Conservation (phyloP, 2,888 invertebrate genomes). For the Himalopsyche kuldschensis region DNA sequence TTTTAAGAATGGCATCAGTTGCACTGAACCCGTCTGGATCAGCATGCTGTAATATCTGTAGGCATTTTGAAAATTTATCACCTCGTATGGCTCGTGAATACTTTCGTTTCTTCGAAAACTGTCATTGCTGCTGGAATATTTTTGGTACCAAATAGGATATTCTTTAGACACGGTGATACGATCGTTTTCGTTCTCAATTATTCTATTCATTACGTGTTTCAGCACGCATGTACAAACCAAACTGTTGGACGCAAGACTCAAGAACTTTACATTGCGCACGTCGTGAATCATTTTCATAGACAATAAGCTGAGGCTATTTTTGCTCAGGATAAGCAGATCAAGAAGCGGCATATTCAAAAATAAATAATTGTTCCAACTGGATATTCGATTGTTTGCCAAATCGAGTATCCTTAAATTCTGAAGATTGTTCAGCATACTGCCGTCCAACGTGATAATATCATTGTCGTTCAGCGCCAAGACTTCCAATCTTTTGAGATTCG, state of each 20-base stretch:
- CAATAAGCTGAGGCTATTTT: conserved; percentile 62
- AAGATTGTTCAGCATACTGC: conserved; percentile 46
- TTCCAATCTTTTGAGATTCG: conserved; percentile 50
- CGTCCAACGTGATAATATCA: conserved; percentile 50
- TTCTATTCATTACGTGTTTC: conserved; percentile 55
- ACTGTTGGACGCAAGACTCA: conserved; percentile 61
- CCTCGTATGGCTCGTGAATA: background rate
- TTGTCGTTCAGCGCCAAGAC: conserved; percentile 57
- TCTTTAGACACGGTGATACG: background rate
- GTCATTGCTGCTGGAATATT: conserved; percentile 40
- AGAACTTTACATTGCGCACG: conserved; percentile 51
- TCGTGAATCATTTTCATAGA: conserved; percentile 61
- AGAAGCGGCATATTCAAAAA: conserved; percentile 51
- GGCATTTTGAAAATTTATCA: conserved; percentile 20
- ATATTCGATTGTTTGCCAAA: conserved; percentile 58
- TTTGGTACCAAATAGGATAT: conserved; percentile 41
- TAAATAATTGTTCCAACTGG: conserved; percentile 56
- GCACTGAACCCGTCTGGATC: background rate
- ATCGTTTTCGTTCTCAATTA: conserved; percentile 37
- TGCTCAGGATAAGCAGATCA: conserved; percentile 51
- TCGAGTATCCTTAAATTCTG: conserved; percentile 54
- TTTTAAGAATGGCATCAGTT: background rate
- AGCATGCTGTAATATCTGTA: conserved; percentile 23
- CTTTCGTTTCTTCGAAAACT: background rate
- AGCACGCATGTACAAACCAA: conserved; percentile 63